These are phyloP conservation scores for Halichoerus grypus DNA, from an alignment of 2,113 vertebrate genomes.

Conservation along the genomic window DNA sequence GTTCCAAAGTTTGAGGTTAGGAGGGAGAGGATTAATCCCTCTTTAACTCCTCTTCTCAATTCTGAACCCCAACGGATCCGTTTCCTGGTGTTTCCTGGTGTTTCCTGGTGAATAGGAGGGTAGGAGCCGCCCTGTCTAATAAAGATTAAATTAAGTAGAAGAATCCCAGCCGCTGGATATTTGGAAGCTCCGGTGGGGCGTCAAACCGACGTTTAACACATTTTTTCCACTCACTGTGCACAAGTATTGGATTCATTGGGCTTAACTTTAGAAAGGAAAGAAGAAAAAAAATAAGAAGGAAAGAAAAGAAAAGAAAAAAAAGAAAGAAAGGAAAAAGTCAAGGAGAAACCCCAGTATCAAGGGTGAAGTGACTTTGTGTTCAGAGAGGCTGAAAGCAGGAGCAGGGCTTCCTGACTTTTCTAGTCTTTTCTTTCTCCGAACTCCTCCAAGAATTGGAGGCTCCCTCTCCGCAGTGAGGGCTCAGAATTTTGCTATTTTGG, in stretches of 20 bases:
- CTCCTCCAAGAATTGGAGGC: background rate
- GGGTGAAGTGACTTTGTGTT: background rate
- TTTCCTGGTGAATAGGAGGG: conserved; percentile 79
- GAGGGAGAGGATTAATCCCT: conserved; percentile 72
- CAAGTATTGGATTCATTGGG: conserved; percentile 69
- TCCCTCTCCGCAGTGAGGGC: background rate
- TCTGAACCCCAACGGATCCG: conserved; percentile 62
- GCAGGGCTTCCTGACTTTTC: background rate
- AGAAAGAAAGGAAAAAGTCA: conserved; percentile 4
- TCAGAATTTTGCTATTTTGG: background rate
- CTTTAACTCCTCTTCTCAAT: conserved; percentile 74
- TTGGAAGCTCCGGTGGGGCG: conserved; percentile 84
- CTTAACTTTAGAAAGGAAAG: conserved; percentile 64
- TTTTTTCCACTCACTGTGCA: conserved; percentile 87
- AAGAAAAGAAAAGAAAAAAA: background rate
- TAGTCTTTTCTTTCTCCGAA: background rate
- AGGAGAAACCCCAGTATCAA: background rate
- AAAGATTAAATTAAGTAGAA: conserved; percentile 89
- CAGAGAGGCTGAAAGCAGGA: background rate
- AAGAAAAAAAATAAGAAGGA: background rate
- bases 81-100: conserved; percentile 73
- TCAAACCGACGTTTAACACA: conserved; percentile 87
- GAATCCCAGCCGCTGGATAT: conserved; percentile 82
- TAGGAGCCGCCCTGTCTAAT: conserved; percentile 78
- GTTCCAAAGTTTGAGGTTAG: conserved; percentile 60